Evolutionary conservation across 2,888 invertebrate species (phyloP), one percentile per base, ranked within the genome.

Genomic region (Geophilus truncorum): DNA sequence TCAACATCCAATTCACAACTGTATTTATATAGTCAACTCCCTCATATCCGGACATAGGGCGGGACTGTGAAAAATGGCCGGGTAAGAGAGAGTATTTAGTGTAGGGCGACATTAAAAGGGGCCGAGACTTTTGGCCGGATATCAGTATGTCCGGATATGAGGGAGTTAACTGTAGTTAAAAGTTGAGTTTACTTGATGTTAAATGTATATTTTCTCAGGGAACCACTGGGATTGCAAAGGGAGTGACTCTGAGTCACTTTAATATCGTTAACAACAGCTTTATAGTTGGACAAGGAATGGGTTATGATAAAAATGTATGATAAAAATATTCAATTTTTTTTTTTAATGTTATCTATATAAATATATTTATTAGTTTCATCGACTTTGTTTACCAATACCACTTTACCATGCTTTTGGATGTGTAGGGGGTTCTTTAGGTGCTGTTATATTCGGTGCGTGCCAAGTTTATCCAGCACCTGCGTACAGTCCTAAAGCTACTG

Each of bases 141-240:
- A n/a, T n/a, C n/a, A n/a, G n/a, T n/a, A n/a, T n/a, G n/a, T n/a
- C n/a, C n/a, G n/a, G n/a, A n/a, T n/a, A n/a, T n/a, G n/a, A n/a
- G n/a, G n/a, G n/a, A n/a, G n/a, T n/a, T n/a, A n/a, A n/a, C n/a
- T n/a, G n/a, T n/a, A n/a, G n/a, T n/a, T n/a, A n/a, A n/a, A n/a
- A n/a, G n/a, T n/a, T n/a, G n/a, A n/a, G n/a, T n/a, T n/a, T n/a
- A n/a, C n/a, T n/a, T n/a, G n/a, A n/a, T n/a, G n/a, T n/a, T n/a
- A n/a, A n/a, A n/a, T n/a, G n/a, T n/a, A n/a, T 9, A 18, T 34
- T 25, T 34, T 36, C 84, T 36, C 83, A 90, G 90, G 94, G 94
- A n/a, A 94, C 94, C 0, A 94, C 95, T 0, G 92, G 92, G n/a
- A 86, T 87, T 57, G 93, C 95, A 0, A 96, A 96, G 87, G 95